Percentiles rank a stretch among this genome's conserved stretches.
Evolutionary conservation across 2,797 vertebrate species (phyloP).

Genomic region (Nasua narica): DNA sequence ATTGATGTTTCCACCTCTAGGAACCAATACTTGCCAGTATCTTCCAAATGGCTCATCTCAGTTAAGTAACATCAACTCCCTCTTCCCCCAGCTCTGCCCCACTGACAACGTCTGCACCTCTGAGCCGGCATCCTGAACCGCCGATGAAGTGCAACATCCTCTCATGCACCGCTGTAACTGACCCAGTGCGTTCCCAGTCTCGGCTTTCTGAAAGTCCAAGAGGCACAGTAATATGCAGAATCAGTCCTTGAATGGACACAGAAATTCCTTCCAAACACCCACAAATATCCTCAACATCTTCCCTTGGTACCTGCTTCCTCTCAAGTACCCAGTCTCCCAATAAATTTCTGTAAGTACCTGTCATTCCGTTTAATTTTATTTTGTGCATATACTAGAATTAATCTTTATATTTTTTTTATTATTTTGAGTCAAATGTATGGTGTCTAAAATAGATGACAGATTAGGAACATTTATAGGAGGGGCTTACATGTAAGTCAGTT

Average conservation of each 20-base stretch:
- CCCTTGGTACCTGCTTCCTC: neutral
- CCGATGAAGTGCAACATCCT: neutral
- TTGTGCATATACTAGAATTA: neutral
- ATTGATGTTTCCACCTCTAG: neutral
- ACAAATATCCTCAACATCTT: neutral
- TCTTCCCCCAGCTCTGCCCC: neutral
- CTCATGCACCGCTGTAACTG: no score
- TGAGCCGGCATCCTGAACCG: no score
- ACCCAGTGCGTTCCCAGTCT: neutral
- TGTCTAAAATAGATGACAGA: neutral
- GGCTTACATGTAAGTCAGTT: no score
- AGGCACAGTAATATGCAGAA: neutral
- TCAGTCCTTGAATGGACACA: neutral
- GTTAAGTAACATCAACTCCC: neutral
- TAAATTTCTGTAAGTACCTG: neutral
- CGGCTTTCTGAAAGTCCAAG: neutral
- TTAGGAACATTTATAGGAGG: neutral
- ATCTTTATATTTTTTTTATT: neutral
- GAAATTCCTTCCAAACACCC: neutral
- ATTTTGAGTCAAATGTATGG: neutral
- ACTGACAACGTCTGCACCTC: accelerated
- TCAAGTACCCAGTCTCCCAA: neutral
- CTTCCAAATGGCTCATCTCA: neutral
- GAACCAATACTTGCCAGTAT: neutral
- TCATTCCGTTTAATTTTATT: neutral